These are phyloP conservation scores for Eubucco bourcierii DNA, from an alignment of 2,113 vertebrate genomes.

Conservation along the genomic window DNA sequence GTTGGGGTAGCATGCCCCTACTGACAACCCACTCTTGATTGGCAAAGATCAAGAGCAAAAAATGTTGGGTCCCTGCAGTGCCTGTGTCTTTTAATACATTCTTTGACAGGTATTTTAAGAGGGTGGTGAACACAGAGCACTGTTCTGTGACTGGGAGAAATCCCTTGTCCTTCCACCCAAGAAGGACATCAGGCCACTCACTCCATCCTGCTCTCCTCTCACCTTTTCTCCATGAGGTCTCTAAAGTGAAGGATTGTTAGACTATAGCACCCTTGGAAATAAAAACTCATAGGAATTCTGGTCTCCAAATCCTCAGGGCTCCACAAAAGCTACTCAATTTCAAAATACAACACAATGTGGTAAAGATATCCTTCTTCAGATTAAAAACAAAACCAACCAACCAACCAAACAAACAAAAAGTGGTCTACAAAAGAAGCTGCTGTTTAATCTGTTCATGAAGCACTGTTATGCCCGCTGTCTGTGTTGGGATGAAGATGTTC, in stretches of 20 bases:
- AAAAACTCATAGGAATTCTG: not conserved
- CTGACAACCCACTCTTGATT: accelerated
- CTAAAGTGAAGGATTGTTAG: not conserved
- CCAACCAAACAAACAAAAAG: no score
- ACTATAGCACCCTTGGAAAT: not conserved
- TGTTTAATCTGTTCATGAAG: no score
- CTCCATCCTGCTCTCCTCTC: not conserved
- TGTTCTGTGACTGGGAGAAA: not conserved
- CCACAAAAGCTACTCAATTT: not conserved
- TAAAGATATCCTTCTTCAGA: not conserved
- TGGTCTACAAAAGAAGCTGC: no score
- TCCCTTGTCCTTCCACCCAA: not conserved
- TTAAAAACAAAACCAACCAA: no score
- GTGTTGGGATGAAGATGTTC: no score
- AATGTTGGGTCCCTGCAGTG: not conserved
- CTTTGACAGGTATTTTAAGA: not conserved
- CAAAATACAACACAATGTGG: not conserved
- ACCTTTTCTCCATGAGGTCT: not conserved
- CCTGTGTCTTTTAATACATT: not conserved
- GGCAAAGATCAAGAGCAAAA: not conserved
- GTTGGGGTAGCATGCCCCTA: not conserved
- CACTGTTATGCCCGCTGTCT: no score
- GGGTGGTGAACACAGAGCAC: not conserved
- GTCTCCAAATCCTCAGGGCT: not conserved
- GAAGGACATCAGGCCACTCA: not conserved